Conservation (phyloP, 2,113 vertebrate species). For the Chiloscyllium plagiosum region DNA sequence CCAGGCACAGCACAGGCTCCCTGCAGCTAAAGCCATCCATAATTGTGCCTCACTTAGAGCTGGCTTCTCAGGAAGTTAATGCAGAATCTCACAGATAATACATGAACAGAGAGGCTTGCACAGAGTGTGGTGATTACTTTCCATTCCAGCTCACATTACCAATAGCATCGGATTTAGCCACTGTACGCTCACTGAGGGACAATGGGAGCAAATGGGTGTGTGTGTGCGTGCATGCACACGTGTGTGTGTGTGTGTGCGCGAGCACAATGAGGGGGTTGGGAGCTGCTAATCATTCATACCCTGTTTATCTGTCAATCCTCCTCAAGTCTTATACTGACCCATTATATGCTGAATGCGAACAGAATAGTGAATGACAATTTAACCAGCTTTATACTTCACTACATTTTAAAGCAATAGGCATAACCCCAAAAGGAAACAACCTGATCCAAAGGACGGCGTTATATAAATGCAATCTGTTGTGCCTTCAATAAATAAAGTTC, state of each 20-base stretch:
- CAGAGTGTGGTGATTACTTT: not conserved
- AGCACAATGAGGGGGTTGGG: too few relatives aligned
- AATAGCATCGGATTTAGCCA: not conserved
- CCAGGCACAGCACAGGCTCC: not conserved
- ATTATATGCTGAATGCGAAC: not conserved
- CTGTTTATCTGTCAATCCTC: not conserved
- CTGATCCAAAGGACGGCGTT: not conserved
- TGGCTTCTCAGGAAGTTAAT: not conserved
- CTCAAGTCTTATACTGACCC: not conserved
- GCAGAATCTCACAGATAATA: not conserved
- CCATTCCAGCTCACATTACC: not conserved
- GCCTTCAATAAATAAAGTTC: not conserved
- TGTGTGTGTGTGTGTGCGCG: too few relatives aligned
- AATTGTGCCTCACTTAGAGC: not conserved
- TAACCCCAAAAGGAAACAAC: not conserved
- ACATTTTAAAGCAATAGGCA: not conserved
- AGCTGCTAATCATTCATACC: too few relatives aligned
- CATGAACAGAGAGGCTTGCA: not conserved
- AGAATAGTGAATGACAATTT: not conserved
- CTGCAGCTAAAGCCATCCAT: slow-evolving; percentile 4
- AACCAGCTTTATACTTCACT: not conserved
- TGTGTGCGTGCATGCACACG: too few relatives aligned
- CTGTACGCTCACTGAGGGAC: not conserved
- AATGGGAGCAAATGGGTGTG: too few relatives aligned
- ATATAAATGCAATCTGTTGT: not conserved